phyloP scores from a whole-genome alignment of 2,888 invertebrate species.

The Pammene fasciana region DNA sequence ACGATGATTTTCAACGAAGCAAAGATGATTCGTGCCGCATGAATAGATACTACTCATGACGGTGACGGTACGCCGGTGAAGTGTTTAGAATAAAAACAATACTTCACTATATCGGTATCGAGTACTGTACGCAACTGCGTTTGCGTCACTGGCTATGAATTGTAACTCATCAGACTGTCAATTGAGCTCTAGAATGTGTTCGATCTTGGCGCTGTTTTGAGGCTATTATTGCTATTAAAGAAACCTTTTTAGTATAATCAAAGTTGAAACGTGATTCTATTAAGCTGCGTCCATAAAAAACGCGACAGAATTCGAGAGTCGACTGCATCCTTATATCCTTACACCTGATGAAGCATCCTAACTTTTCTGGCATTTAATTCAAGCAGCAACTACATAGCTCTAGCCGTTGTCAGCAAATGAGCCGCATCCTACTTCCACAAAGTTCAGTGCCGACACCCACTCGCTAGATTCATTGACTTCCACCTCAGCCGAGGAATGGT shows the following conservation, averaged over 20 bases:
- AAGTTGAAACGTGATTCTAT: constrained; percentile 12
- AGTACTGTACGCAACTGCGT: constrained; percentile 49
- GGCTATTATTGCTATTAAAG: constrained; percentile 1
- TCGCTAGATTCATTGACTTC: constrained; percentile 67
- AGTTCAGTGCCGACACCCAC: constrained; percentile 73
- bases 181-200: constrained; percentile 22
- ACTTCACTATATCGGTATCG: constrained; percentile 48
- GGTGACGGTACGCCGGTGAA: constrained; percentile 46
- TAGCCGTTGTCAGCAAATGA: constrained; percentile 68
- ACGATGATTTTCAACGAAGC: constrained; percentile 52
- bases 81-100: constrained; percentile 59
- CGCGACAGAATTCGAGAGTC: neutral
- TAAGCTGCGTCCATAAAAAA: constrained; percentile 2
- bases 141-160: constrained; percentile 47
- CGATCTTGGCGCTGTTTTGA: constrained; percentile 2
- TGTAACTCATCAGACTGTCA: constrained; percentile 20
- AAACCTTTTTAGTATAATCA: constrained; percentile 25
- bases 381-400: constrained; percentile 11
- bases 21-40: constrained; percentile 62
- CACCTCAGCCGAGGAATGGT: constrained; percentile 58
- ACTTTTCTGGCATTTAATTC: constrained; percentile 21
- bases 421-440: constrained; percentile 73
- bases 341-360: neutral
- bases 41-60: constrained; percentile 49
- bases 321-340: neutral